Conservation (phyloP, 2,888 invertebrate species). For the Acanthococcus lagerstroemiae region DNA sequence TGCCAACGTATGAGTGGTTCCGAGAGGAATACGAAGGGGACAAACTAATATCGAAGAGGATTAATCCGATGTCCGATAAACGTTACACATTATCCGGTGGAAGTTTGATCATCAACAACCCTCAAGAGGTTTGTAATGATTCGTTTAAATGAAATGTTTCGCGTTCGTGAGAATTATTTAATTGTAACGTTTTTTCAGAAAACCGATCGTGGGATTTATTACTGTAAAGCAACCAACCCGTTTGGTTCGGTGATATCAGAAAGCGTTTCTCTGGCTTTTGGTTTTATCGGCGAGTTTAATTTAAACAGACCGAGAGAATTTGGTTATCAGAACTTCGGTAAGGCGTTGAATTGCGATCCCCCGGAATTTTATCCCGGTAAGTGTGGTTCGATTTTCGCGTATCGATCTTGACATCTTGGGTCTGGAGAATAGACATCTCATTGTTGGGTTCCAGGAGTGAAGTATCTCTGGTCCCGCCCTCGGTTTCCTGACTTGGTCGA, state of each 20-base stretch:
- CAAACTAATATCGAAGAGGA: constrained; percentile 56
- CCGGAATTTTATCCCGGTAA: constrained; percentile 76
- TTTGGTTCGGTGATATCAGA: constrained; percentile 83
- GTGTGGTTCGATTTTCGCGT: constrained; percentile 7
- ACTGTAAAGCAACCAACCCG: constrained; percentile 81
- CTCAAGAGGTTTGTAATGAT: constrained; percentile 51
- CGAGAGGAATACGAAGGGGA: constrained; percentile 78
- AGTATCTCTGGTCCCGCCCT: constrained; percentile 84
- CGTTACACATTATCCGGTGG: constrained; percentile 86
- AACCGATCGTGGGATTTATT: constrained; percentile 74
- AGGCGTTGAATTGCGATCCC: constrained; percentile 83
- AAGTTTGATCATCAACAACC: constrained; percentile 74
- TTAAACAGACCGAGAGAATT: constrained; percentile 71
- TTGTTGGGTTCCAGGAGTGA: constrained; percentile 49
- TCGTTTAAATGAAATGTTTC: not conserved
- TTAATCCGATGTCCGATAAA: constrained; percentile 63
- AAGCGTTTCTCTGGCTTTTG: constrained; percentile 78
- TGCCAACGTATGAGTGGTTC: constrained; percentile 83
- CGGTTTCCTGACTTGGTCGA: constrained; percentile 86
- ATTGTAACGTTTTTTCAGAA: not conserved
- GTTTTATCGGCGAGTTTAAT: constrained; percentile 80
- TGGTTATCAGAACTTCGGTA: constrained; percentile 88
- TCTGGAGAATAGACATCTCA: too few species aligned
- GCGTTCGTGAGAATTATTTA: not conserved
- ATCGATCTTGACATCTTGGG: too few species aligned